These are phyloP conservation scores for Carcinoscorpius rotundicauda DNA, from an alignment of 1,140 invertebrate genomes.

Conservation along the genomic window DNA sequence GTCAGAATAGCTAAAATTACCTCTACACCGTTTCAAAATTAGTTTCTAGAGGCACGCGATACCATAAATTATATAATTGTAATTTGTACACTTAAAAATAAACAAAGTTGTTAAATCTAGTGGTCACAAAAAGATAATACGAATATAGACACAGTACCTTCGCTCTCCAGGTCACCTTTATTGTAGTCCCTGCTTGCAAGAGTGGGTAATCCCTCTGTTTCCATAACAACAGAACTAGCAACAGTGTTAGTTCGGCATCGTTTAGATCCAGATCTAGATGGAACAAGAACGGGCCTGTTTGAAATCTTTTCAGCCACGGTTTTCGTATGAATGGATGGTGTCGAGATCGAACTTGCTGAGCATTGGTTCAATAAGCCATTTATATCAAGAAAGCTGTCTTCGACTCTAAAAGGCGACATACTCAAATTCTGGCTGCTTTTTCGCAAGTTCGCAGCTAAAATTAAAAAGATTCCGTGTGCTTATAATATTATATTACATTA, in stretches of 20 bases:
- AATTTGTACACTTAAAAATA: too few species aligned
- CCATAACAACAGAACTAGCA: background rate
- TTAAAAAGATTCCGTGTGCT: too few species aligned
- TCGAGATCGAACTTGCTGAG: constrained; percentile 7
- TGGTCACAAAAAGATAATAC: too few species aligned
- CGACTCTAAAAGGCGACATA: background rate
- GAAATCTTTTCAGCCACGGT: background rate
- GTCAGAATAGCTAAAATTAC: too few species aligned
- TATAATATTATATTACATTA: too few species aligned
- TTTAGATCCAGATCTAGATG: constrained; percentile 9
- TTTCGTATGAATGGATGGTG: constrained; percentile 2
- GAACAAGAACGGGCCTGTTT: constrained; percentile 7
- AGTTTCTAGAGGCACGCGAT: too few species aligned
- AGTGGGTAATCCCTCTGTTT: background rate
- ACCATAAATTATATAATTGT: too few species aligned
- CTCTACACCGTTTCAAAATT: too few species aligned
- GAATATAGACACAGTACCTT: constrained; percentile 17
- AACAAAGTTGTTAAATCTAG: too few species aligned
- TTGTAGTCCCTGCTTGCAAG: constrained; percentile 22
- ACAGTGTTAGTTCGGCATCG: too few species aligned
- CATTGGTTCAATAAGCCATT: constrained; percentile 26
- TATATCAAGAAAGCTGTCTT: constrained; percentile 28
- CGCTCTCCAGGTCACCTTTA: constrained; percentile 24
- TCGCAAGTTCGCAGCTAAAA: too few species aligned
- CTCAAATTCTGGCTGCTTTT: too few species aligned